Base-by-base conservation (phyloP, 2,113 vertebrate species). In the Anarrhichthys ocellatus region DNA sequence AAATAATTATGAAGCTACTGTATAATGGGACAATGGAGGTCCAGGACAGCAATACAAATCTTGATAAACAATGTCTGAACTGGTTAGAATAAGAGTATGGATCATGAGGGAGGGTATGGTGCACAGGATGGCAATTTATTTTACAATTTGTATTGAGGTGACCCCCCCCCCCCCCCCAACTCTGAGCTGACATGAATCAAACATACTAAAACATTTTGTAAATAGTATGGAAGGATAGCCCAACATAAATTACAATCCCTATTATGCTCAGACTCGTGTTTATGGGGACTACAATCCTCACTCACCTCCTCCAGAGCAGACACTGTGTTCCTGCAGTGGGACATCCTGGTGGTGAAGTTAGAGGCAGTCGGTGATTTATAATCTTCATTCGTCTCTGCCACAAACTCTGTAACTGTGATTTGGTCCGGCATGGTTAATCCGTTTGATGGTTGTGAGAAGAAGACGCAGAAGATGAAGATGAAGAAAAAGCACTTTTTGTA, bases 321-420 rank as follows among this genome's bases (percentile, higher is more conserved):
- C 94, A 99, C 98, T 0, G 97, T 99, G 88, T 97, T 98, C 94
- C 97, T 96, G 94, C 98, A 99, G 93, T 99, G 98, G 93, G 95
- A 96, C 96, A 98, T 98, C 93, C 97, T 96, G 87, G 97, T 99
- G 94, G 98, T 99, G 96, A 99, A 99, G 96, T 97, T 99, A 69
- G 98, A 99, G 84, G 98, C 97, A 66, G 98, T 98, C 83, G 98
- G 98, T 44, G 98, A 96, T 93, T 98, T 99, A 92, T 99, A 99
- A 95, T 99, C 98, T 95, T 99, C 98, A 94, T 97, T 98, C 58
- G 98, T 99, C 96, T 99, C 98, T 80, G 96, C 94, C 94, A 99
- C 97, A 95, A 99, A 99, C 96, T 99, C 98, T 92, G 97, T 96
- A 92, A 99, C 97, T 87, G 97, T 97, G 92, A 99, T 99, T 95